These are phyloP conservation scores for Chascanopsetta lugubris DNA, from an alignment of 2,113 vertebrate species.

Conservation along the genomic window DNA sequence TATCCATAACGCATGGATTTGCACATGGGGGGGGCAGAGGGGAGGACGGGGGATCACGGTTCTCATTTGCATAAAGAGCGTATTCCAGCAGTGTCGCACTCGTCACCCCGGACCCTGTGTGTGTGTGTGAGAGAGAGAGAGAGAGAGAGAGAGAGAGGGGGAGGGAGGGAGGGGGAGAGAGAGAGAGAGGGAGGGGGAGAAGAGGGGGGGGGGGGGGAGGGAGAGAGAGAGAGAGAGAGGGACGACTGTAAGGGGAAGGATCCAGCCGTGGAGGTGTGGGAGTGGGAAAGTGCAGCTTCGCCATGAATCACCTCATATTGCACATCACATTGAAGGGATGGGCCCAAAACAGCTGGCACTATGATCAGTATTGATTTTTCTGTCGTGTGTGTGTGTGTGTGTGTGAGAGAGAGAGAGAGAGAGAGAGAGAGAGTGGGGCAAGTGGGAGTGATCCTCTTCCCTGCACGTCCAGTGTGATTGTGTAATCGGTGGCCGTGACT, in stretches of 20 bases:
- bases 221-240: conserved; percentile 22
- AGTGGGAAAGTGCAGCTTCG: conserved; percentile 57
- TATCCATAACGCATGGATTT: conserved; percentile 54
- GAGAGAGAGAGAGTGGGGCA: background rate
- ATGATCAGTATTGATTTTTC: conserved; percentile 77
- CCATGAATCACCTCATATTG: conserved; percentile 66
- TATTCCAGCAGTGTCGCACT: conserved; percentile 57
- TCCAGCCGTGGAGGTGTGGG: conserved; percentile 56
- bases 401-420: conserved; percentile 9
- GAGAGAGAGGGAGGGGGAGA: conserved; percentile 19
- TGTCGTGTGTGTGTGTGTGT: conserved; percentile 32
- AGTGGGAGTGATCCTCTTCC: conserved; percentile 48
- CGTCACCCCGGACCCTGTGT: conserved; percentile 34
- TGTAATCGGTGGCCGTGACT: conserved; percentile 63
- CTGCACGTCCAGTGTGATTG: conserved; percentile 54
- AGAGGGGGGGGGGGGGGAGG: background rate
- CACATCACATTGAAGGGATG: conserved; percentile 63
- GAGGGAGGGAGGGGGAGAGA: conserved; percentile 13
- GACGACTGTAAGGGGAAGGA: no score
- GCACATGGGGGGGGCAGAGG: conserved; percentile 26
- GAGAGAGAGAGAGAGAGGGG: background rate
- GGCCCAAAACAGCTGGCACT: conserved; percentile 72
- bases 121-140: background rate
- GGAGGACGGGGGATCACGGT: conserved; percentile 19
- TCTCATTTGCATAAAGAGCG: conserved; percentile 73